Conservation (phyloP, 1,140 invertebrate species). For the Drosophila tani region DNA sequence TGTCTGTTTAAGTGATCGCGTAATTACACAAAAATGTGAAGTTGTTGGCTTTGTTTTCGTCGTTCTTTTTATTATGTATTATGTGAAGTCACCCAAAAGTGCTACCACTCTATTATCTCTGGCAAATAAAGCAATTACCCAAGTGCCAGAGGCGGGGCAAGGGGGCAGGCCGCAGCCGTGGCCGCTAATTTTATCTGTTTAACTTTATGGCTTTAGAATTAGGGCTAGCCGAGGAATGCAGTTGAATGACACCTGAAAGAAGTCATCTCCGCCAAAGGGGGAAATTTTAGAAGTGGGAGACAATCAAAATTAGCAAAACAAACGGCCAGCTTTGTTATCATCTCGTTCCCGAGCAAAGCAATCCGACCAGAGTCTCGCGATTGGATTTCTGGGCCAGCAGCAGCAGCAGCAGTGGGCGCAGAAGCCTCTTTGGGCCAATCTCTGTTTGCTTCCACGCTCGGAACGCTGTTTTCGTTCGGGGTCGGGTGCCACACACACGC, state of each 20-base stretch:
- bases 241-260: conserved; percentile 57
- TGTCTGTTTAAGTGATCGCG: conserved; percentile 69
- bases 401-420: conserved; percentile 14
- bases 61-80: conserved; percentile 37
- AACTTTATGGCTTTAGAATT: conserved; percentile 15
- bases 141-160: neutral
- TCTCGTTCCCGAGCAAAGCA: neutral
- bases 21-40: conserved; percentile 69
- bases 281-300: neutral
- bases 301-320: conserved; percentile 39
- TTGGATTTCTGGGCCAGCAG: conserved; percentile 4
- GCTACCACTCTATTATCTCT: conserved; percentile 55
- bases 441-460: conserved; percentile 14
- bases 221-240: conserved; percentile 30
- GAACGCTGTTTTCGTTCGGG: neutral
- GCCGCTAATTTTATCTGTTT: conserved; percentile 42
- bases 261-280: neutral
- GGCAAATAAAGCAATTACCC: conserved; percentile 48
- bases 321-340: conserved; percentile 32
- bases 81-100: conserved; percentile 54
- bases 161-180: conserved; percentile 1
- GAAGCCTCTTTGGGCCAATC: conserved; percentile 17
- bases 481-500: conserved; percentile 20
- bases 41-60: conserved; percentile 42
- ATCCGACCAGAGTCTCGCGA: neutral